phyloP scores from a whole-genome alignment of 2,113 vertebrate species.

The Xiphophorus couchianus region DNA sequence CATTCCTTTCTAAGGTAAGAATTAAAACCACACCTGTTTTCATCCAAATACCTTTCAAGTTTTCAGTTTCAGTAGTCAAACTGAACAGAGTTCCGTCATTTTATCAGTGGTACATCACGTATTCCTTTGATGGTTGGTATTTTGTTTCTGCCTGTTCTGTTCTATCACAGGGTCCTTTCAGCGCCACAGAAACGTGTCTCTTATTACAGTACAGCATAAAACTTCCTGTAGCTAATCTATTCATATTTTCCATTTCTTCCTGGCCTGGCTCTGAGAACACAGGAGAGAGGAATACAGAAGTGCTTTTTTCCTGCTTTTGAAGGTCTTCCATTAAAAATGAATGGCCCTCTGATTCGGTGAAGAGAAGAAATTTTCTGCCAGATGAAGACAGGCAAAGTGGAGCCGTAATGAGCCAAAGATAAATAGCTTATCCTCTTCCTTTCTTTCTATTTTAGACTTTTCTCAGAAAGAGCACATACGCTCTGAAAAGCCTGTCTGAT shows the following conservation, averaged over 20 bases:
- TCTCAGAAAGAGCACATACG: conserved; percentile 15
- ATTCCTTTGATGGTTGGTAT: background rate
- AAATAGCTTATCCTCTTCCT: conserved; percentile 40
- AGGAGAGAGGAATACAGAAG: conserved; percentile 6
- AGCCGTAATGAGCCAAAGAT: conserved; percentile 34
- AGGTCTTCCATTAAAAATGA: conserved; percentile 70
- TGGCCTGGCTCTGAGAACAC: conserved; percentile 43
- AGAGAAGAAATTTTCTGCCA: conserved; percentile 38
- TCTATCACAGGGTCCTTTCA: conserved; percentile 19
- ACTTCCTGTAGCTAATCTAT: conserved; percentile 55
- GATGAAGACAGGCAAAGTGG: conserved; percentile 31
- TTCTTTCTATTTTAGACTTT: conserved; percentile 41
- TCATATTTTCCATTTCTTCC: conserved; percentile 47
- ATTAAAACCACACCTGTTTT: too few relatives aligned
- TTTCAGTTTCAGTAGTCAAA: background rate
- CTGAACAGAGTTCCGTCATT: background rate
- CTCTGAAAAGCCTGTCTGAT: conserved; percentile 18
- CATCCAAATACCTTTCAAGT: background rate
- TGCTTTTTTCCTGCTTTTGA: conserved; percentile 1
- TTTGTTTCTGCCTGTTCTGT: conserved; percentile 6
- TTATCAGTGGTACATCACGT: conserved; percentile 12
- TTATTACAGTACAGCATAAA: background rate
- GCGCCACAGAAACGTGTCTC: conserved; percentile 31
- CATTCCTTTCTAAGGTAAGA: too few relatives aligned
- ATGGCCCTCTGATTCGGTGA: conserved; percentile 50